These are phyloP conservation scores for Chironex yamaguchii DNA, from an alignment of 30 jellyfish, hydroid and myxozoan species.

Conservation along the genomic window DNA sequence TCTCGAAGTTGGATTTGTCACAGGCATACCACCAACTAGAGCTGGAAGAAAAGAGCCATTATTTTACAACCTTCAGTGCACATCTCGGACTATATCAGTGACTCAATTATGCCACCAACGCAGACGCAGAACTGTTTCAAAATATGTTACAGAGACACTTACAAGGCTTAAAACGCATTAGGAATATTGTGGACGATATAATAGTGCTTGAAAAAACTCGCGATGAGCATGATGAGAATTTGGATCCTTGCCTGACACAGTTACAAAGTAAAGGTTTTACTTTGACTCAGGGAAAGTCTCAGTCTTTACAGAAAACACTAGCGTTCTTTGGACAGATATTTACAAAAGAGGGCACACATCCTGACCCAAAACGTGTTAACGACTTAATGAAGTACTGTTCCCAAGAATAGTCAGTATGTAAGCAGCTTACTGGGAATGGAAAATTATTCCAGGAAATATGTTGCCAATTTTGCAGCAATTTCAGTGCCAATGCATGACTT, in stretches of 20 bases:
- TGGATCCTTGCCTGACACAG: not conserved
- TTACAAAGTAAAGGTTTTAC: constrained; percentile 33
- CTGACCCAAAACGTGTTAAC: constrained; percentile 38
- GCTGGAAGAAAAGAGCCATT: constrained; percentile 3
- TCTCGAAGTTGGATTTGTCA: constrained; percentile 40
- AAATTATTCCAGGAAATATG: constrained; percentile 8
- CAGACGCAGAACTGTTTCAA: constrained; percentile 14
- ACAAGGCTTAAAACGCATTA: not conserved
- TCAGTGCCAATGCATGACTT: constrained; percentile 33
- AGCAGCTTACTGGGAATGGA: constrained; percentile 45
- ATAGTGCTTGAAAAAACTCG: constrained; percentile 1
- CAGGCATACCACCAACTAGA: constrained; percentile 46
- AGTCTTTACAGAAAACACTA: not conserved
- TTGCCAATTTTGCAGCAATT: constrained; percentile 41
- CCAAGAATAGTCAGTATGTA: constrained; percentile 27
- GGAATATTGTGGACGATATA: constrained; percentile 4
- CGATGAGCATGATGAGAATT: constrained; percentile 10
- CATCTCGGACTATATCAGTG: constrained; percentile 18
- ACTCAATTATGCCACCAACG: constrained; percentile 4
- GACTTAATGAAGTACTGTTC: constrained; percentile 7
- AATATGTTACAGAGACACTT: not conserved
- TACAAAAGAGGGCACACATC: constrained; percentile 34
- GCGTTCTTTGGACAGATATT: constrained; percentile 2
- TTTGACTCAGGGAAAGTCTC: not conserved
- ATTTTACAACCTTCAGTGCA: constrained; percentile 40